These are phyloP conservation scores for Ectemnius lituratus DNA, from an alignment of 2,888 invertebrate genomes.

Conservation along the genomic window DNA sequence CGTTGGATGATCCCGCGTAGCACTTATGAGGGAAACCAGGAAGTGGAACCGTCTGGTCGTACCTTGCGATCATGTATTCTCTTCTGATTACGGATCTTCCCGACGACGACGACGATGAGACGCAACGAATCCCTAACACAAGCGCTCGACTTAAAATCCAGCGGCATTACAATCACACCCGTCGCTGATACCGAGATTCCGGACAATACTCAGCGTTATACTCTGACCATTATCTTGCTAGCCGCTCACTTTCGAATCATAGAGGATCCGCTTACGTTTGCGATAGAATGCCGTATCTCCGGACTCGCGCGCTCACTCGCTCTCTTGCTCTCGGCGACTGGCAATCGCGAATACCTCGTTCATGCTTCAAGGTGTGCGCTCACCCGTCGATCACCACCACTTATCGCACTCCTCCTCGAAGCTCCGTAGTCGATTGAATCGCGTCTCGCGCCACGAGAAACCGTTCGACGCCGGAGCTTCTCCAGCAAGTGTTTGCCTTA, in stretches of 20 bases:
- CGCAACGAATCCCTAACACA: too few species aligned
- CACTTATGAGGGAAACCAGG: constrained; percentile 9
- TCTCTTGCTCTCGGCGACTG: too few species aligned
- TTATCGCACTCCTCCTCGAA: constrained; percentile 3
- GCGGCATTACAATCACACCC: constrained; percentile 37
- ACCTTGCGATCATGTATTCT: background rate
- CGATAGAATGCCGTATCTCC: too few species aligned
- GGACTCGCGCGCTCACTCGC: too few species aligned
- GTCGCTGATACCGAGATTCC: background rate
- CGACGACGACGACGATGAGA: too few species aligned
- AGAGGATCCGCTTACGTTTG: too few species aligned
- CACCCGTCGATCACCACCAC: background rate
- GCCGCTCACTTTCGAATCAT: constrained; percentile 36
- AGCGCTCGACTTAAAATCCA: background rate
- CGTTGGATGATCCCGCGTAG: constrained; percentile 20
- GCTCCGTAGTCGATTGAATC: background rate
- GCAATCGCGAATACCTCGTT: too few species aligned
- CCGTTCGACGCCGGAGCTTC: background rate
- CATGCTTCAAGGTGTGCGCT: constrained; percentile 6
- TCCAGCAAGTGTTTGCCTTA: background rate
- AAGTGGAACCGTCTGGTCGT: constrained; percentile 11
- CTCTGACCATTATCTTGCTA: constrained; percentile 17
- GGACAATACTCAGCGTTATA: constrained; percentile 15
- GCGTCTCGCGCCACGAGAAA: background rate
- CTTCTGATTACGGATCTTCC: too few species aligned